Base-by-base conservation (phyloP, 2,888 invertebrate species). In the Cerastis leucographa region DNA sequence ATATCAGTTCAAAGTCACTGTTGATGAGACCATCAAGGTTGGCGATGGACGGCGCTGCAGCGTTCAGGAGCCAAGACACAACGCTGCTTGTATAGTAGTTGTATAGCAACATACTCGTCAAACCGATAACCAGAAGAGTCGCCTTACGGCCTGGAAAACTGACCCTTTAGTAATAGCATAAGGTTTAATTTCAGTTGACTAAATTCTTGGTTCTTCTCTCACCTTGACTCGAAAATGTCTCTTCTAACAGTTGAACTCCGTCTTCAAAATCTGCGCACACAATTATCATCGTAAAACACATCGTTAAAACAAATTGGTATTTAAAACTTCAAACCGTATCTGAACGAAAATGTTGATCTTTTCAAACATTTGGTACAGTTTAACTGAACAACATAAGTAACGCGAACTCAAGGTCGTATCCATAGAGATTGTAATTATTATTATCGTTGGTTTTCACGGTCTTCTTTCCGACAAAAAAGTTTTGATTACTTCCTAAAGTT, bases 21-120 rank as follows among this genome's bases (percentile, higher is more conserved):
- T 92, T 91, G 14, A 97, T 94, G 35, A 97, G 94, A 17, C 96
- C 96, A n/a, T 95, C 95, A 22, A 97, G 85, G 40, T 94, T 94
- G 54, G 92, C 93, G 40, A 97, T 92, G 12, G 95, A 95, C 2
- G 95, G 95, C 0, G 96, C 94, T 0, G 95, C 94, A 0, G 96
- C 96, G 75, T 94, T 97, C 64, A 97, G 93, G n/a, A 97, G 92
- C 91, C 97, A 97, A 0, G 97, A 97, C 2, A 97, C 97, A 62
- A 97, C 97, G 84, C 97, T 97, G 75, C 97, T 97, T 0, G 97
- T 97, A 91, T 97, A 97, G 92, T 97, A 97, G 91, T 97, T 97
- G 89, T 97, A 97, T 2, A 97, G 91, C 12, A 97, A 89, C 92
- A 97, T 94, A 80, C 96, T 95, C 4, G 93, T 94, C 12, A 95